phyloP scores from a whole-genome alignment of 2,113 vertebrate species.

The Sigmodon hispidus region DNA sequence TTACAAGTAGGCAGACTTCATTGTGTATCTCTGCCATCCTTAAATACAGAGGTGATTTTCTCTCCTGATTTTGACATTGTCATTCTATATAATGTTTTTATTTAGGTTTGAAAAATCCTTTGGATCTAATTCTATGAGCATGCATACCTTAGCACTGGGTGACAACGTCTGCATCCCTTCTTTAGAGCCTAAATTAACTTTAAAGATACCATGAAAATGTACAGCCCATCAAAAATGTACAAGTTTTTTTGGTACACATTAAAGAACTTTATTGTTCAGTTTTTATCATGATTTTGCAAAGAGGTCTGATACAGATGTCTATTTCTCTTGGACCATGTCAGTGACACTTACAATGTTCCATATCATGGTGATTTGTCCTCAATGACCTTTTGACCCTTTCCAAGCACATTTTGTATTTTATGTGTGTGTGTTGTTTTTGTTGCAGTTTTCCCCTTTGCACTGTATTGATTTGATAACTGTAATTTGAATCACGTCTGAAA shows the following conservation, averaged over 20 bases:
- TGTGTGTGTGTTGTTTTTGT: slow-evolving; percentile 86
- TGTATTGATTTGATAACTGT: slow-evolving; percentile 98
- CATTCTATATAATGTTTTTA: slow-evolving; percentile 90
- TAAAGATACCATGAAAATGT: slow-evolving; percentile 89
- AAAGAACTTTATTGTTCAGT: slow-evolving; percentile 95
- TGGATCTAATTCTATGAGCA: slow-evolving; percentile 92
- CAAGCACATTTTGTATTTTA: slow-evolving; percentile 86
- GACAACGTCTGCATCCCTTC: slow-evolving; percentile 91
- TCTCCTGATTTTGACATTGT: slow-evolving; percentile 91
- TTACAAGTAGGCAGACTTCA: slow-evolving; percentile 78
- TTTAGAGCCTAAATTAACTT: slow-evolving; percentile 90
- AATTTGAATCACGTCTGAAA: slow-evolving; percentile 98
- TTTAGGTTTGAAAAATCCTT: slow-evolving; percentile 88
- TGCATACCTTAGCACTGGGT: slow-evolving; percentile 92
- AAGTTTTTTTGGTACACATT: slow-evolving; percentile 97
- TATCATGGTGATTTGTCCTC: slow-evolving; percentile 91
- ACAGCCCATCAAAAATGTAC: no score
- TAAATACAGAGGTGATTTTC: slow-evolving; percentile 87
- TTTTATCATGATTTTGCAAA: slow-evolving; percentile 94
- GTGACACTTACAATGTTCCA: slow-evolving; percentile 91
- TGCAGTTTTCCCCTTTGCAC: slow-evolving; percentile 93
- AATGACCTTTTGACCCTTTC: slow-evolving; percentile 85
- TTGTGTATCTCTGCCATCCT: slow-evolving; percentile 85
- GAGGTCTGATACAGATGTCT: slow-evolving; percentile 91
- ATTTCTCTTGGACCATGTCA: slow-evolving; percentile 94